A percentile compares a stretch with the other conserved stretches of the same genome.
Conservation (phyloP, 2,797 vertebrate genomes). For the Rallus crepitans region DNA sequence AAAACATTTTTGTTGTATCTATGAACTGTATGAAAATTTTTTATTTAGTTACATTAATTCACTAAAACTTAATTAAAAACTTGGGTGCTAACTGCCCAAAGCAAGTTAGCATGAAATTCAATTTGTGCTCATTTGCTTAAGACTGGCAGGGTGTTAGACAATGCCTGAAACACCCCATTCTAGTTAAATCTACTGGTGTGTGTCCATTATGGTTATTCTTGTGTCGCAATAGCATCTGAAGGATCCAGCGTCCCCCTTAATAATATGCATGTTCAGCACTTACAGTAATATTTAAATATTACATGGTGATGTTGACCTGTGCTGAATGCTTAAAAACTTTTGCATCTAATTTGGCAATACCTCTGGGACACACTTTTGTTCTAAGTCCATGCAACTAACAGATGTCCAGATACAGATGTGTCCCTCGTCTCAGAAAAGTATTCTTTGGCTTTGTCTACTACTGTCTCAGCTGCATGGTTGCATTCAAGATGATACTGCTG, state of each 20-base stretch:
- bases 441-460: neutral
- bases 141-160: neutral
- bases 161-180: neutral
- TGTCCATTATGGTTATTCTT: neutral
- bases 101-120: slow-evolving; percentile 62
- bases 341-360: neutral
- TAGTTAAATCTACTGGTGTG: neutral
- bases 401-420: neutral
- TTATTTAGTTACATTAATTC: slow-evolving; percentile 32
- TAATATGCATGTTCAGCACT: neutral
- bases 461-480: fast-evolving
- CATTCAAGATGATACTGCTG: fast-evolving
- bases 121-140: slow-evolving; percentile 37
- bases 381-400: neutral
- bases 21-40: neutral
- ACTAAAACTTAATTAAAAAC: slow-evolving; percentile 58
- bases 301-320: neutral
- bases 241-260: neutral
- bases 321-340: neutral
- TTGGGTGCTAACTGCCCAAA: neutral
- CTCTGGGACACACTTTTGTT: neutral
- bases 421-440: neutral
- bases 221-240: neutral
- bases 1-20: slow-evolving; percentile 11
- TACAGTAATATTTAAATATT: neutral